Evolutionary conservation across 2,888 invertebrate genomes (phyloP), one percentile per base, ranked within the genome.

Genomic region (Sinhomidia bicolor): DNA sequence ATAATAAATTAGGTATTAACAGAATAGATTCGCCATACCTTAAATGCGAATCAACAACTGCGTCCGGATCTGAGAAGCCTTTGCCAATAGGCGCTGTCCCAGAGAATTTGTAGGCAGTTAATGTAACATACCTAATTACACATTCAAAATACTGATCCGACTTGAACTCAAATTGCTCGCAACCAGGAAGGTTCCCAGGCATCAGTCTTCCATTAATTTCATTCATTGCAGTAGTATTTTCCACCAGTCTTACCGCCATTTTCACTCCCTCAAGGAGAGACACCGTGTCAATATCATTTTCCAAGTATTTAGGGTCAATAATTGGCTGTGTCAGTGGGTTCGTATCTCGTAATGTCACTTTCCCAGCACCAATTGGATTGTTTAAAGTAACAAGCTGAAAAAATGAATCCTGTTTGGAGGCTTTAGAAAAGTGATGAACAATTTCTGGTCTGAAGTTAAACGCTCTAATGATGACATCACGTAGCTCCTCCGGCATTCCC

Each of bases 131-230:
- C 20, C 91, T 79, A 0, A 87, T 90, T 0, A 91, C 68, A 74
- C 91, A 91, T 60, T 89, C 90, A 44, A 83, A 91, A 68, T 91
- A 91, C 10, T 76, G 81, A 47, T 91, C 90, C n/a, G 88, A 90
- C 57, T 89, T 91, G 44, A 90, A 91, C n/a, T 44, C 54, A 60
- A 81, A 76, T 0, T 78, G 14, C 78, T 90, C 90, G 62, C 91
- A 91, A 0, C 91, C 91, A 10, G 91, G 91, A 20, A 89, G 65
- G 20, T 80, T 83, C 4, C 47, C 74, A 1, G 85, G 85, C 80
- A 91, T 83, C 17, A 91, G 76, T 57, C 80, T 88, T 10, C 89
- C 91, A 36, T 90, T 71, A 12, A 91, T 89, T 85, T 90, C 83
- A 32, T 80, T 23, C 68, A 91, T 90, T 5, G 90, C 89, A n/a